Percentiles rank a stretch among this genome's conserved stretches.
Evolutionary conservation across 2,888 invertebrate genomes (phyloP).

Genomic region (Euplexia lucipara): DNA sequence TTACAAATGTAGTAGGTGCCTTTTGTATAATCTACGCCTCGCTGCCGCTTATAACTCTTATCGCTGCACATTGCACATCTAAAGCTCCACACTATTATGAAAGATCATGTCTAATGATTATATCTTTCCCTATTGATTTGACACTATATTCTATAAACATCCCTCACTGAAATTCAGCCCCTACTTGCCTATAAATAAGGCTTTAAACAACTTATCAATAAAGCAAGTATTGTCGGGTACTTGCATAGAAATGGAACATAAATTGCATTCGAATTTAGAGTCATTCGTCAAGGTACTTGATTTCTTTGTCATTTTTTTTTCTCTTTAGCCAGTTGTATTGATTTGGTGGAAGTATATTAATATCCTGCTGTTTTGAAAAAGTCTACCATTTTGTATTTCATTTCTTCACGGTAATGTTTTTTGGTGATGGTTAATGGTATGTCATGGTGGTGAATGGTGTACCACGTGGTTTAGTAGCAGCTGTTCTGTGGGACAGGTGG

Average conservation of each 20-base stretch:
- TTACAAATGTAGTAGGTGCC: no score
- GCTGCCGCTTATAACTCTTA: conserved; percentile 57
- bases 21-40: background rate
- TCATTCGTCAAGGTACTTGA: conserved; percentile 85
- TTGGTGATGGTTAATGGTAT: conserved; percentile 47
- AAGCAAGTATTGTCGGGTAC: conserved; percentile 12
- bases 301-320: conserved; percentile 68
- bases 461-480: conserved; percentile 38
- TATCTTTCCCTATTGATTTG: conserved; percentile 79
- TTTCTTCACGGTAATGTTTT: conserved; percentile 48
- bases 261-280: conserved; percentile 76
- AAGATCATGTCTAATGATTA: conserved; percentile 86
- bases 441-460: conserved; percentile 43
- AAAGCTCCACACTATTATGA: conserved; percentile 80
- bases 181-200: accelerated
- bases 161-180: conserved; percentile 1
- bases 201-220: background rate
- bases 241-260: conserved; percentile 58
- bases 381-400: conserved; percentile 36
- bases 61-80: conserved; percentile 72
- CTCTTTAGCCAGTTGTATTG: conserved; percentile 71
- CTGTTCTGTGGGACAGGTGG: conserved; percentile 51
- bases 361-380: conserved; percentile 58
- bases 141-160: conserved; percentile 66
- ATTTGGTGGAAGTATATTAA: conserved; percentile 54